Base-by-base conservation (phyloP, 2,888 invertebrate species). In the Scaptodrosophila latifasciaeformis region DNA sequence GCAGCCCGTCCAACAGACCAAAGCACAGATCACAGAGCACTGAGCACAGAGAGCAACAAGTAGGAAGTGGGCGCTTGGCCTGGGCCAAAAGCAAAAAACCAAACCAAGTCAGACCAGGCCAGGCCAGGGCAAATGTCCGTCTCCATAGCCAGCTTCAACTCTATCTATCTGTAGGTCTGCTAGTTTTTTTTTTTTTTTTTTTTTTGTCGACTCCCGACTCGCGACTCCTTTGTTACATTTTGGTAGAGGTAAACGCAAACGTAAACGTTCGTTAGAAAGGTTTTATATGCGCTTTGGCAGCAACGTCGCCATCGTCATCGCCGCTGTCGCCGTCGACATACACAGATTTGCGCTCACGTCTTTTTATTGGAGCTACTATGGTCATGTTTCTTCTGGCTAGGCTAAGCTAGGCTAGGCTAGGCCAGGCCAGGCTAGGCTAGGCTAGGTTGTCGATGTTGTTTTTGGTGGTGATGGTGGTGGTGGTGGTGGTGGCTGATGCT, bases 251-350 rank as follows among this genome's bases (percentile, higher is more conserved):
- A 15, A n/a, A n/a, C n/a, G n/a, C n/a, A 24, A 3, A 17, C 15
- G 76, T 76, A 81, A 79, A 79, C 75, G 81, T 74, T 79, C 81
- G 79, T 79, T 79, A 79, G 78, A 79, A 79, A 78, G 80, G 81
- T 78, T 75, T 77, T 67, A 62, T 67, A 39, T 51, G 21, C 66
- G 61, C 53, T 47, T 65, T 62, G 17, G 40, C 62, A 56, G 53
- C 54, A 50, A 9, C 13, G 19, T 31, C 21, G 19, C n/a, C 21
- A 17, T n/a, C 10, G 34, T 10, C 34, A 7, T 7, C 21, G 19
- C n/a, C 21, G 39, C 34, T 34, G 34, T 10, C 34, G 24, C 24
- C 24, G 24, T 24, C 24, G 65, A 62, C 65, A 57, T 65, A 45
- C 67, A 66, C 79, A 78, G 78, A 78, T 78, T 78, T 75, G 58